Evolutionary conservation across 2,888 invertebrate genomes (phyloP), one percentile per base, ranked within the genome.

Genomic region (Dorcus parallelipipedus): DNA sequence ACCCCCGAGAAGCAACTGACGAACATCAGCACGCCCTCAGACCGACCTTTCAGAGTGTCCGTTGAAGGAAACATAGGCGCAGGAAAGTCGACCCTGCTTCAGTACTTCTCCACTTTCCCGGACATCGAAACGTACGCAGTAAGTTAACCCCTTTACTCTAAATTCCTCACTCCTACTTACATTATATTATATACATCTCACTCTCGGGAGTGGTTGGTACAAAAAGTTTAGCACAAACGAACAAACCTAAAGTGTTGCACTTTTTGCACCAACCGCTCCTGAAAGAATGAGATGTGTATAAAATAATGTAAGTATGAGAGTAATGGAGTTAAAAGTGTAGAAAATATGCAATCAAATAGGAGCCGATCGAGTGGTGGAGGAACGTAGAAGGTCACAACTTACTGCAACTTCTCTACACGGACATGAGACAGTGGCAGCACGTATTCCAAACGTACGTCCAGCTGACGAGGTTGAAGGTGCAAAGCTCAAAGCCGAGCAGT

Each of bases 391-490:
- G 92, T 42, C 85, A 88, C 72, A 94, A 95, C 80, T 81, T 93
- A 64, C 78, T 94, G 69, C 92, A 93, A 59, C 77, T 95, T 62
- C 89, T 96, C 89, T 96, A 96, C 79, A 86, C 86, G 68, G 89
- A 95, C 72, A 90, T 93, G 3, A 73, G 82, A 1, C 86, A 90
- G 70, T 95, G 94, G 90, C 86, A 91, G 43, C 88, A 91, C 80
- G 84, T 92, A 41, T 95, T 96, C 76, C 95, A 96, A 80, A 89
- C 90, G 0, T 95, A 95, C 73, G 95, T 95, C 0, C 92, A 94
- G 64, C 78, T 96, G 61, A 95, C 95, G 0, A 91, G 96, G 89
- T 75, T 95, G 53, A 86, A 92, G 71, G 84, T 89, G 69, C 95
- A 96, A 73, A 85, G 84, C 1, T 78, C 75, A 3, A 71, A 75